These are phyloP conservation scores for Felis chaus DNA, from an alignment of 2,113 vertebrate species.

Conservation along the genomic window DNA sequence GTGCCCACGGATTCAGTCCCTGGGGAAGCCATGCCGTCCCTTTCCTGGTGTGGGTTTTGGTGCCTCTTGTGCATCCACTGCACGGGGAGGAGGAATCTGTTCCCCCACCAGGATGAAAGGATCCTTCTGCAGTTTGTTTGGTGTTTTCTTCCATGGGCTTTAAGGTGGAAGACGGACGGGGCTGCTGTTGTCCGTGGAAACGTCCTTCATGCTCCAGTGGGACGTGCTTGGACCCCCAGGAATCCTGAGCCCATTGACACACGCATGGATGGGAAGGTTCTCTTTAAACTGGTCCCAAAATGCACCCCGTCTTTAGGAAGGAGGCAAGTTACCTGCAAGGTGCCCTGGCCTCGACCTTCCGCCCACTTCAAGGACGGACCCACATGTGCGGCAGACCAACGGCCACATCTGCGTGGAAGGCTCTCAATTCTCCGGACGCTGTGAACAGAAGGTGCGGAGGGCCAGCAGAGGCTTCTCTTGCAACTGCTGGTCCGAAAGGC, in stretches of 20 bases:
- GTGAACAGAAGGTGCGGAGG: not conserved
- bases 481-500: no score
- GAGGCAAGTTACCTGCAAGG: no score
- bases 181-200: not conserved
- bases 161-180: not conserved
- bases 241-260: not conserved
- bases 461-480: no score
- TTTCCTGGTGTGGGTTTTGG: no score
- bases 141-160: not conserved
- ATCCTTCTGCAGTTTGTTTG: no score
- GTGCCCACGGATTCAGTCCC: no score
- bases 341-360: not conserved
- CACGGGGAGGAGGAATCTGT: not conserved
- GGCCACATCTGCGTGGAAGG: rapidly evolving
- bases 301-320: not conserved
- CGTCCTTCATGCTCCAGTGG: rapidly evolving
- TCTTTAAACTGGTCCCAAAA: not conserved
- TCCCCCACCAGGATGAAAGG: not conserved
- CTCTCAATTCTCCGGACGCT: not conserved
- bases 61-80: rapidly evolving
- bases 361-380: not conserved
- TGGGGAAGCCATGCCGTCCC: rapidly evolving
- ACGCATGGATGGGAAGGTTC: rapidly evolving
- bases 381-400: not conserved
- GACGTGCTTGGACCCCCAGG: rapidly evolving